A percentile compares a stretch with the other conserved stretches of the same genome.
These are phyloP conservation scores for Pygocentrus nattereri DNA, from an alignment of 2,797 vertebrate species.

Conservation along the genomic window DNA sequence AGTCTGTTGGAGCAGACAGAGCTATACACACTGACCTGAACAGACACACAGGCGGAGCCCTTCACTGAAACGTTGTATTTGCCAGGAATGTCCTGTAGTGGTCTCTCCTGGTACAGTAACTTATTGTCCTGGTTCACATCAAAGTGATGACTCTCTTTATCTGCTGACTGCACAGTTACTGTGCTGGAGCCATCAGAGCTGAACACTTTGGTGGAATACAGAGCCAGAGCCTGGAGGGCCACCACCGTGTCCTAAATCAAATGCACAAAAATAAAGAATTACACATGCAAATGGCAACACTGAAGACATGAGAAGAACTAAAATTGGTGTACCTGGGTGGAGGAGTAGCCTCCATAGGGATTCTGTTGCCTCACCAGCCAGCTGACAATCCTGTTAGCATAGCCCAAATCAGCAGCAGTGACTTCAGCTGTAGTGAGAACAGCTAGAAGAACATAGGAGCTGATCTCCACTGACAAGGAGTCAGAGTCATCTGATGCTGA, in stretches of 20 bases:
- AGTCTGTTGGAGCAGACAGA: no score
- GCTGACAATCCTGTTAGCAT: slow-evolving; percentile 71
- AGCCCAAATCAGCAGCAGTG: slow-evolving; percentile 71
- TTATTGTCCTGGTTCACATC: slow-evolving; percentile 78
- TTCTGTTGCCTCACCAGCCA: slow-evolving; percentile 82
- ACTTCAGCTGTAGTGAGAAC: no score
- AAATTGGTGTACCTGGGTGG: slow-evolving; percentile 78
- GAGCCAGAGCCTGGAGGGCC: slow-evolving; percentile 87
- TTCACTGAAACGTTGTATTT: slow-evolving; percentile 74
- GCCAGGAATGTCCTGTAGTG: slow-evolving; percentile 68
- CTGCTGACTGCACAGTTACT: slow-evolving; percentile 73
- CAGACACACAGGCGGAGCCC: slow-evolving; percentile 75
- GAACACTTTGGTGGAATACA: slow-evolving; percentile 81
- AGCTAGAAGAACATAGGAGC: no score
- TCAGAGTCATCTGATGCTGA: slow-evolving; percentile 19
- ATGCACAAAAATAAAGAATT: not conserved
- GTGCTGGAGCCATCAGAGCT: slow-evolving; percentile 74
- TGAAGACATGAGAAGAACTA: not conserved
- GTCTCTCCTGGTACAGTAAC: slow-evolving; percentile 81
- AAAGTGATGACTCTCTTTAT: slow-evolving; percentile 70
- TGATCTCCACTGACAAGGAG: slow-evolving; percentile 76
- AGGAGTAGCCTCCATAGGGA: slow-evolving; percentile 57
- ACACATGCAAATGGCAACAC: no score
- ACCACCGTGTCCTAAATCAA: slow-evolving; percentile 75
- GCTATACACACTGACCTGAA: slow-evolving; percentile 77